Evolutionary conservation across 2,113 vertebrate genomes (phyloP), one percentile per base, ranked within the genome.

Genomic region (Mesitornis unicolor): DNA sequence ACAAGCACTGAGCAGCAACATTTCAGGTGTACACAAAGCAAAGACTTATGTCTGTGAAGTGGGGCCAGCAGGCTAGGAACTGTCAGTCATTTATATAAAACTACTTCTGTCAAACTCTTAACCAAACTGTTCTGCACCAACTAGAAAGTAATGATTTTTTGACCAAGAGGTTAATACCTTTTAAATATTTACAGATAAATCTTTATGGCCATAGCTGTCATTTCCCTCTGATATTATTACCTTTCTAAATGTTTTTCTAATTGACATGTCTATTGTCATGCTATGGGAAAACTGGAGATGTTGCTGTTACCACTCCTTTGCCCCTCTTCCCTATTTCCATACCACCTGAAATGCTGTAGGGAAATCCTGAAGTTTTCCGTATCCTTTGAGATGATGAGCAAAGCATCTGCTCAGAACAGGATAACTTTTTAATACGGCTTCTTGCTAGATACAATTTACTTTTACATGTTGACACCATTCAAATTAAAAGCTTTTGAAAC

Each of bases 1-100:
- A 6, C 19, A 42, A 69, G 47, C 47, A 56, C 54, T 15, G 28
- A 26, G 40, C 3, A 0, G 28, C 40, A 16, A 12, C 2, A 1
- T 70, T 69, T 70, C 71, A 31, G 25, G 13, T 10, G 20, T 18
- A 6, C 36, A 22, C 35, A 56, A 83, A 76, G n/a, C 38, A 83
- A 54, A 61, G 45, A 13, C 16, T 29, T 61, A 43, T 9, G 16
- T 42, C 48, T 42, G 10, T 36, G 33, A 54, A 61, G 19, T 18
- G 15, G 77, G 63, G 28, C 29, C 33, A 26, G 42, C 1, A 0
- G 20, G 54, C 4, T 16, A 50, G 57, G 53, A 75, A 35, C 26
- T 35, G 47, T 12, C 50, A 50, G 26, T 35, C 15, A 0, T 33
- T 45, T 35, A 16, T 35, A 26, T 26, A 61, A 79, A 93, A 14